These are phyloP conservation scores for Scelioninae gen. 1 DNA, from an alignment of 2,888 invertebrate species.

Conservation along the genomic window DNA sequence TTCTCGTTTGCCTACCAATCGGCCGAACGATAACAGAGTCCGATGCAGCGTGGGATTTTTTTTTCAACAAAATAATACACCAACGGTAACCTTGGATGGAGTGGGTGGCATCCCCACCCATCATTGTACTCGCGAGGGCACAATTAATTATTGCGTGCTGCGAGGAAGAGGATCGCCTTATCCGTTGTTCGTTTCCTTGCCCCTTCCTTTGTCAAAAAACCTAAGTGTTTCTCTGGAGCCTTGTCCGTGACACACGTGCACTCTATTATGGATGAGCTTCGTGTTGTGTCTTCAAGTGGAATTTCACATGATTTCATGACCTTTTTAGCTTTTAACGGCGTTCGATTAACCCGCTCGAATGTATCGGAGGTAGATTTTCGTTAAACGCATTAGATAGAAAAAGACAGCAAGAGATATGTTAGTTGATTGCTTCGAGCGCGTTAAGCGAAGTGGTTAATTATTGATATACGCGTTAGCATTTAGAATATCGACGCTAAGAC, in stretches of 20 bases:
- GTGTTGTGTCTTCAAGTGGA: constrained; percentile 32
- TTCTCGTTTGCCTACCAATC: constrained; percentile 4
- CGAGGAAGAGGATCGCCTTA: constrained; percentile 79
- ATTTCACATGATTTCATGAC: constrained; percentile 52
- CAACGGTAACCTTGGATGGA: constrained; percentile 52
- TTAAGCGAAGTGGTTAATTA: constrained; percentile 32
- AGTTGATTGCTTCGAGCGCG: constrained; percentile 45
- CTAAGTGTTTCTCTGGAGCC: constrained; percentile 21
- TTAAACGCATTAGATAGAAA: constrained; percentile 44
- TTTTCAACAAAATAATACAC: constrained; percentile 76
- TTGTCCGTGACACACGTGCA: constrained; percentile 48
- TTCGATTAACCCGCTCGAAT: constrained; percentile 62
- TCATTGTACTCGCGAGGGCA: constrained; percentile 79
- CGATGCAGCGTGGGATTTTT: constrained; percentile 75
- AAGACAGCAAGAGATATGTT: constrained; percentile 56
- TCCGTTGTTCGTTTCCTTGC: constrained; percentile 73
- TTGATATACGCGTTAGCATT: constrained; percentile 24
- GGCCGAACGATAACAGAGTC: constrained; percentile 30
- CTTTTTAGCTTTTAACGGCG: constrained; percentile 33
- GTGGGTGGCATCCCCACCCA: constrained; percentile 69
- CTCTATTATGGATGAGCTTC: constrained; percentile 36
- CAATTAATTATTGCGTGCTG: constrained; percentile 83
- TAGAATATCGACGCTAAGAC: constrained; percentile 45
- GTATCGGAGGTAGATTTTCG: constrained; percentile 56
- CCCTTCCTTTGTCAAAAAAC: constrained; percentile 43